These are phyloP conservation scores for Globia sparganii DNA, from an alignment of 2,888 invertebrate genomes.

Conservation along the genomic window DNA sequence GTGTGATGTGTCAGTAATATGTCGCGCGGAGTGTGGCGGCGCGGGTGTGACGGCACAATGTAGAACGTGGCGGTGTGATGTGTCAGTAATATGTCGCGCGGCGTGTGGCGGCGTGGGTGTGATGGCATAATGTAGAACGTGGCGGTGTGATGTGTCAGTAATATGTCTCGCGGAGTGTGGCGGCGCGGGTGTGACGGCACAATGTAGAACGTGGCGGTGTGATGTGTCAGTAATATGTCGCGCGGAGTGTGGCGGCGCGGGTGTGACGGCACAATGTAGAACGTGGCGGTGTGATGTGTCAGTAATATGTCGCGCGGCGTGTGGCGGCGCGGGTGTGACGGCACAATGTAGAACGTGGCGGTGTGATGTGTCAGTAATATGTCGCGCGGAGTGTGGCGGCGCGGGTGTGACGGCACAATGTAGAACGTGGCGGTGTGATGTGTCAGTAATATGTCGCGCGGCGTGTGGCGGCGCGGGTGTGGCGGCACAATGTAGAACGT, in stretches of 20 bases:
- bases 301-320: constrained; percentile 1
- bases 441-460: constrained; percentile 5
- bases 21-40: background rate
- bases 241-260: background rate
- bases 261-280: no score
- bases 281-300: background rate
- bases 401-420: no score
- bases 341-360: background rate
- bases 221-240: constrained; percentile 6
- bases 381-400: background rate
- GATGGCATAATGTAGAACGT: background rate
- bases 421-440: background rate
- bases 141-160: constrained; percentile 1
- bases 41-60: no score
- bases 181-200: no score
- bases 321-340: background rate
- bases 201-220: background rate
- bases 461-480: background rate
- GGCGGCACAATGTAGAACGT: background rate
- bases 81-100: constrained; percentile 5
- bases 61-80: background rate
- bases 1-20: background rate
- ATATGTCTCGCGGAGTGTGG: background rate
- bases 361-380: background rate
- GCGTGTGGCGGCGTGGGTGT: background rate